A percentile compares a stretch with the other conserved stretches of the same genome.
Evolutionary conservation across 1,140 invertebrate species (phyloP).

Genomic region (Drosophila murphyi): DNA sequence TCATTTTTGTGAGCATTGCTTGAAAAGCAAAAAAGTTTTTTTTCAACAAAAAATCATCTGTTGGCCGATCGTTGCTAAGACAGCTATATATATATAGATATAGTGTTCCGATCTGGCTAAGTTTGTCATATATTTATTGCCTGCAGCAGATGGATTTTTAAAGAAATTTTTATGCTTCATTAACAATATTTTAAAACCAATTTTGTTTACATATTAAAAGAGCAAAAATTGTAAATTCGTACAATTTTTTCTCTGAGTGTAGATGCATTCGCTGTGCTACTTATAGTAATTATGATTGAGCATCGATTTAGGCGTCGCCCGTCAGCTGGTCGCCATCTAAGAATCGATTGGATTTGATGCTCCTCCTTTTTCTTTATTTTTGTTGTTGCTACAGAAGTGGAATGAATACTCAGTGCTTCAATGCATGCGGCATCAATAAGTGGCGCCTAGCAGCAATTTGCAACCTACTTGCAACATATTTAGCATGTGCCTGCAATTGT

Average conservation of each 20-base stretch:
- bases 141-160: no score
- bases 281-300: constrained; percentile 13
- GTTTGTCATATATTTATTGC: no score
- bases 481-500: constrained; percentile 18
- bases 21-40: no score
- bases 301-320: neutral
- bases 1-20: no score
- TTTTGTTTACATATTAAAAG: no score
- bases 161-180: no score
- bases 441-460: constrained; percentile 20
- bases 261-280: neutral
- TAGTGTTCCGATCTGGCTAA: no score
- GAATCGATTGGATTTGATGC: neutral
- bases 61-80: no score
- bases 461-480: constrained; percentile 22
- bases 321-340: constrained; percentile 20
- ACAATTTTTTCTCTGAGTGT: neutral
- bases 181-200: no score
- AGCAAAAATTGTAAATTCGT: neutral
- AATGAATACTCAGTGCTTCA: neutral
- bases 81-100: no score
- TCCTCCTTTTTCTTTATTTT: neutral
- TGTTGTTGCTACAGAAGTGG: no score
- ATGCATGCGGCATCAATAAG: constrained; percentile 1
- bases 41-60: no score